Base-by-base conservation (phyloP, 92 coral and sea anemone species). In the Palythoa grandiflora region DNA sequence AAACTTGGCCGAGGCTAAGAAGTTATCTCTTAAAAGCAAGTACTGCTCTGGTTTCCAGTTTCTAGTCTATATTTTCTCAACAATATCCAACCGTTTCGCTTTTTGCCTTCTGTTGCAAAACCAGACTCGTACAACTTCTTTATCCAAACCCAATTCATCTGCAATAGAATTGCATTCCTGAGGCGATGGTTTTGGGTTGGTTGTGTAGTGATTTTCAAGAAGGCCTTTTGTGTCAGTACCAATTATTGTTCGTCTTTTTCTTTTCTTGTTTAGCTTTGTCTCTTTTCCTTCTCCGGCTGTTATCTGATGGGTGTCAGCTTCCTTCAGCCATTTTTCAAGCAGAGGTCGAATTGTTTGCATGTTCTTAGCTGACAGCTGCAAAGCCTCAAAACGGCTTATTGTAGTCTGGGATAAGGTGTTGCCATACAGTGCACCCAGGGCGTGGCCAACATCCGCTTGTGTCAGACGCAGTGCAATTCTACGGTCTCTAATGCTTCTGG, bases 381-480 rank as follows among this genome's bases (percentile, higher is more conserved):
- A 16, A 10, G 86, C 86, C 37, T 81, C 86, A 47, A 81, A 81
- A 44, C 86, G 86, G 12, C 86, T 81, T 21, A 81, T 81, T 21
- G 86, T 81, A 37, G 86, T 81, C 21, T 81, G 86, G 28, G 86
- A 81, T 68, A 81, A 65, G 59, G 17, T 36, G 14, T 81, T 81
- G 2, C 86, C 86, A 81, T 81, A 68, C 19, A 81, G 86, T 6
- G 60, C 36, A 66, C 86, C 86, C 73, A 81, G 54, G 17, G 86
- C 86, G 48, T 39, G 86, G 2, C 86, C 86, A 4, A 81, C 86
- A 5, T 81, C 86, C 1, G 86, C 86, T 48, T 81, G 86, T 11
- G 86, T 81, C 13, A 81, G 75, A 15, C 86, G 86, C 75, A 81
- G 59, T 14, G 86, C 86, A 21, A 81, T 81, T 66, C 86, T 81